Evolutionary conservation across 1,140 invertebrate genomes (phyloP), one percentile per base, ranked within the genome.

Genomic region (Dendroctonus ponderosae): DNA sequence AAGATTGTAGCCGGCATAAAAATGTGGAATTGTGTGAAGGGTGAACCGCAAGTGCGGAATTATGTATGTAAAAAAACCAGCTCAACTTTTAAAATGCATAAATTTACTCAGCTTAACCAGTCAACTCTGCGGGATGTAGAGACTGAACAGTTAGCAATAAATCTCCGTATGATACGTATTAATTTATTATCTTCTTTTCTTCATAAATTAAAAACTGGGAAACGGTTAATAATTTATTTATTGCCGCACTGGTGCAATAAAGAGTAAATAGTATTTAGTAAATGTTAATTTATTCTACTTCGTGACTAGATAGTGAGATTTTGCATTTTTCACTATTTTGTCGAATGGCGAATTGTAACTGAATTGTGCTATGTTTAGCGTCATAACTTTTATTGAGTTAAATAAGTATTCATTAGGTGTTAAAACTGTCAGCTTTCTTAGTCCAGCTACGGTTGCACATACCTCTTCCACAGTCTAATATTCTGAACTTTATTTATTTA

Each of bases 211-310:
- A 65, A 65, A 65, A 57, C 44, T 11, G 39, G 14, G 26, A 43
- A 57, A 57, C 62, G 51, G 62, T 65, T 65, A 65, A 56, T 65
- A 65, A 65, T 65, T 65, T 65, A 65, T 65, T 65, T 65, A 65
- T 65, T 65, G 50, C 62, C n/a, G 52, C 44, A 9, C 14, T 57
- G 38, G 39, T 50, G 54, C 56, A 65, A 65, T 65, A 65, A 65
- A 64, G 57, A 65, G 62, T 65, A 65, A 65, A 65, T 39, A 65
- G 38, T 65, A 49, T 41, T 65, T 65, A 65, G 53, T 37, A 39
- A 26, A 65, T 65, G 62, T 39, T 40, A 65, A 65, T 57, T 56
- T 65, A 65, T 65, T 65, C 51, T 49, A 11, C 57, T 56, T 49
- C 62, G 52, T 65, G 62, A 54, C 51, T 26, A 57, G 43, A 48